These are phyloP conservation scores for Laticauda laticaudata DNA, from an alignment of 2,113 vertebrate species.

Conservation along the genomic window DNA sequence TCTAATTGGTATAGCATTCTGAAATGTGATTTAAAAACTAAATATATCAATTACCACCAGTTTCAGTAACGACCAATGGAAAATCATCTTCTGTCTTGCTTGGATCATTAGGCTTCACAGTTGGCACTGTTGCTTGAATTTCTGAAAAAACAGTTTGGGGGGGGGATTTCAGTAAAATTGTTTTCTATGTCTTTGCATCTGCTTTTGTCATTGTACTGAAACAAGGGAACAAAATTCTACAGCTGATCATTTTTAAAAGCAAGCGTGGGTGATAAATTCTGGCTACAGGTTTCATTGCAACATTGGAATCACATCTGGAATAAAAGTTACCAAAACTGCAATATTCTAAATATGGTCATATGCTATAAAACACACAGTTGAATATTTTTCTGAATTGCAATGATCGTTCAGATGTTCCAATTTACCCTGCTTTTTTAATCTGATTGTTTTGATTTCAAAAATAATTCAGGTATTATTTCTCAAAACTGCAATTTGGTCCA, in stretches of 20 bases:
- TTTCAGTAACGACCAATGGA: constrained; percentile 76
- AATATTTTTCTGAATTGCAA: constrained; percentile 31
- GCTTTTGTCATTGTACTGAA: neutral
- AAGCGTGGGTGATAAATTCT: neutral
- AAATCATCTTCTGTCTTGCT: constrained; percentile 73
- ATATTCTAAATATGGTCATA: constrained; percentile 21
- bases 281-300: constrained; percentile 12
- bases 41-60: constrained; percentile 72
- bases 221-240: neutral
- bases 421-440: constrained; percentile 26
- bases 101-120: constrained; percentile 70
- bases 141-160: constrained; percentile 65
- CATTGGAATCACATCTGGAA: constrained; percentile 38
- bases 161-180: neutral
- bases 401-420: constrained; percentile 28
- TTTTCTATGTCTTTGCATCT: neutral
- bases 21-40: constrained; percentile 21
- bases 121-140: constrained; percentile 66
- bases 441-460: neutral
- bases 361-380: constrained; percentile 5
- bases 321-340: constrained; percentile 33
- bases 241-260: neutral
- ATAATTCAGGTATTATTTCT: constrained; percentile 12
- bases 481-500: constrained; percentile 20
- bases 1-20: neutral